Base-by-base conservation (phyloP, 2,113 vertebrate genomes). In the Plecotus auritus region DNA sequence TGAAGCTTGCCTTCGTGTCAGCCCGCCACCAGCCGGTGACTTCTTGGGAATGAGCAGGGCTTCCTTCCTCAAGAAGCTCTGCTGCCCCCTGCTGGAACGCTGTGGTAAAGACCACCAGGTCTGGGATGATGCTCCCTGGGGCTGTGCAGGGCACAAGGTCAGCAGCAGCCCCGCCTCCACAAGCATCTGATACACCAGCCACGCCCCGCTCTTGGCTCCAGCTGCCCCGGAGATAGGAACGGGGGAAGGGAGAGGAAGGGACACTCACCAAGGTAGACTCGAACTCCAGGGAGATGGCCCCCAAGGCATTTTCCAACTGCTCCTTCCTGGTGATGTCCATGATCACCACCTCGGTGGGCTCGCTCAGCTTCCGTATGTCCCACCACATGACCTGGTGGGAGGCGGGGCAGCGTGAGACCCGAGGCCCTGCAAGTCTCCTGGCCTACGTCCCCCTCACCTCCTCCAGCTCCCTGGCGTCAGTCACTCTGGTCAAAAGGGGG, bases 331-430 rank as follows among this genome's bases (percentile, higher is more conserved):
- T 97, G 83, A 98, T 98, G 96, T 99, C 99, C 98, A 99, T 94
- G 76, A 99, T 42, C 91, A 99, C 96, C 0, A 83, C 97, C 74
- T 99, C 99, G 0, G 98, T 99, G 85, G 99, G 99, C 96, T 99
- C 98, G 0, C 96, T 99, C 32, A 99, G 64, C 94, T 99, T 99
- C 7, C 99, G 99, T 85, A 99, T 98, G 85, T 99, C 99, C 99
- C 99, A 99, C 99, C 99, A 99, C 93, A 99, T 98, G 40, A 99
- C 98, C 99, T 99, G 87, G 81, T 0, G 1, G 47, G 30, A 20
- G 35, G 1, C 84, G 23, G n/a, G 70, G 35, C 0, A 0, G 17
- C 26, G 0, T 59, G 87, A 92, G 92, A 70, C 18, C 10, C 1
- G 9, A 56, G 49, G 61, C 22, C 47, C 82, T 4, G 0, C 18